Conservation (phyloP, 2,888 invertebrate genomes). For the Cyclophora punctaria region DNA sequence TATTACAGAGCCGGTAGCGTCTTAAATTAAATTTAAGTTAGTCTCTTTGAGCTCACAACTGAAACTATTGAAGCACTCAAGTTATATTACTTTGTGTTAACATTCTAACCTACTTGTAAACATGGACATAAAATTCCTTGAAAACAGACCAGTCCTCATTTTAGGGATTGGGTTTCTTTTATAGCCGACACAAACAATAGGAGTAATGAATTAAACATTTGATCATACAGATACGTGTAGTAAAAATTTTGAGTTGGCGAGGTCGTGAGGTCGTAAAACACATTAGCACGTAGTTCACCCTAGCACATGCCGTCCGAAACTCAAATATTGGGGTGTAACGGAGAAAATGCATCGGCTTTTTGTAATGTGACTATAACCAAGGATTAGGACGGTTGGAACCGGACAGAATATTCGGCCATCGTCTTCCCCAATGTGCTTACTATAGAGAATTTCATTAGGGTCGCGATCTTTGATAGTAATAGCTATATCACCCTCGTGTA, state of each 20-base stretch:
- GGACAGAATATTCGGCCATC: conserved; percentile 37
- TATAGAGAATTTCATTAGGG: conserved; percentile 32
- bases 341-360: conserved; percentile 67
- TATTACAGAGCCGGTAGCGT: too few species aligned
- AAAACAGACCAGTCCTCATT: background rate
- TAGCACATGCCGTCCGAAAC: conserved; percentile 28
- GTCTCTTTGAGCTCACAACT: too few species aligned
- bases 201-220: conserved; percentile 29
- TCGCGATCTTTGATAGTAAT: conserved; percentile 7
- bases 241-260: conserved; percentile 41
- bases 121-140: background rate
- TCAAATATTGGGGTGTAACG: conserved; percentile 46
- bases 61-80: too few species aligned
- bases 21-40: too few species aligned
- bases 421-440: conserved; percentile 39
- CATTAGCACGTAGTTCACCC: conserved; percentile 65
- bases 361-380: conserved; percentile 63
- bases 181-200: conserved; percentile 12
- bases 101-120: background rate
- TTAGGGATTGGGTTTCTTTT: background rate
- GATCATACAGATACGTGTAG: conserved; percentile 33
- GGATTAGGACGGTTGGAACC: conserved; percentile 44
- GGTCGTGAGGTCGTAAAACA: conserved; percentile 59
- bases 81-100: background rate
- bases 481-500: background rate